Conservation (phyloP, 2,797 vertebrate species). For the Lemur catta region DNA sequence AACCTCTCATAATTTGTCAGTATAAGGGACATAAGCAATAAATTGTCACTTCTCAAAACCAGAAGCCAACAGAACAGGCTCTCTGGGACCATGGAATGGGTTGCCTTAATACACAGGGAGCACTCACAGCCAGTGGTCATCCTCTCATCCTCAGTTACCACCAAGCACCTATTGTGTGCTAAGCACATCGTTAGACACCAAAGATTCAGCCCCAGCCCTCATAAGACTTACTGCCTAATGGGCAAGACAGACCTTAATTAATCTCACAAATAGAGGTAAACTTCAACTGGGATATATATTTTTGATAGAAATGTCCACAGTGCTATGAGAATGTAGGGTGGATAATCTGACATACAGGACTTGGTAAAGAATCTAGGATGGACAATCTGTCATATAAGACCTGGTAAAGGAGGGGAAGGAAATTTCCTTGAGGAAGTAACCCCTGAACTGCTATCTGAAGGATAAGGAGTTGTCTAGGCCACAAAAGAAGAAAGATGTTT, state of each 20-base stretch:
- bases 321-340: background rate
- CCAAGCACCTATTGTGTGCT: background rate
- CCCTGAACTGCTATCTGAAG: background rate
- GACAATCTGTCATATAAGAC: background rate
- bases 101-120: background rate
- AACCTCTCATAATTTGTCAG: slow-evolving; percentile 19
- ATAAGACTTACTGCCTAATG: background rate
- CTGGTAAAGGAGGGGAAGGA: background rate
- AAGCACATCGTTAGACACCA: background rate
- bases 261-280: background rate
- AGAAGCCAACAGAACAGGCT: background rate
- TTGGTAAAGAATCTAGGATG: background rate
- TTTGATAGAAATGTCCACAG: background rate
- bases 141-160: background rate
- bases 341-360: background rate
- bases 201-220: background rate
- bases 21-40: slow-evolving; percentile 6
- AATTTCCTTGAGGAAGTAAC: background rate
- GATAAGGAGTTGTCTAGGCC: background rate
- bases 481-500: background rate
- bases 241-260: background rate
- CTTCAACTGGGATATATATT: background rate
- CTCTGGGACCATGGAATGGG: background rate
- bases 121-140: background rate
- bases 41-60: background rate